Conservation (phyloP, 2,797 vertebrate species). For the Carapus acus region DNA sequence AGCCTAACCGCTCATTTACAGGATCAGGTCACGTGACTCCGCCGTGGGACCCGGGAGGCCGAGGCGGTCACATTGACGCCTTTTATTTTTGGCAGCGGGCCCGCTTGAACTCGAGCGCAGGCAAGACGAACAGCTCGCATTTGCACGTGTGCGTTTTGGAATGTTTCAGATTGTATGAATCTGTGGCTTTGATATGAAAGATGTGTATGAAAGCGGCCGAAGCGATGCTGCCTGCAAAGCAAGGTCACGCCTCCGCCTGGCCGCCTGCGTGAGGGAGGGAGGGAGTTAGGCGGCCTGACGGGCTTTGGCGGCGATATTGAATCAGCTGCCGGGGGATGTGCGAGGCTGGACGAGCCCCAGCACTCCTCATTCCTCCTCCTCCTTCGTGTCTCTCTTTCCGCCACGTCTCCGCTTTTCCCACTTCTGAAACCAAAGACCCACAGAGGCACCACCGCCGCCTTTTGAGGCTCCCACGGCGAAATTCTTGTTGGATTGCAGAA, state of each 20-base stretch:
- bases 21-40: slow-evolving; percentile 30
- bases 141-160: slow-evolving; percentile 12
- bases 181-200: slow-evolving; percentile 7
- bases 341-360: slow-evolving; percentile 12
- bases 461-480: slow-evolving; percentile 32
- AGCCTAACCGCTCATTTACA: slow-evolving; percentile 21
- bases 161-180: slow-evolving; percentile 6
- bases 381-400: no score
- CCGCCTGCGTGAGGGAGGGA: not conserved
- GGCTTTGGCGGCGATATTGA: slow-evolving; percentile 8
- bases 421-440: slow-evolving; percentile 34
- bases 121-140: not conserved
- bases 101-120: slow-evolving; percentile 5
- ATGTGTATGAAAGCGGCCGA: not conserved
- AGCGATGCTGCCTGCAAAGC: not conserved
- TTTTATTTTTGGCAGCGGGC: slow-evolving; percentile 40
- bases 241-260: slow-evolving; percentile 14
- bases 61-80: slow-evolving; percentile 17
- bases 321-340: slow-evolving; percentile 4
- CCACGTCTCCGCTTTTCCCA: slow-evolving; percentile 21
- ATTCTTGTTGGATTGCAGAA: slow-evolving; percentile 43
- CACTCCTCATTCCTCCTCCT: slow-evolving; percentile 5
- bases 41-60: slow-evolving; percentile 19
- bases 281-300: not conserved
- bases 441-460: slow-evolving; percentile 29